Evolutionary conservation across 2,113 vertebrate species (phyloP).

Genomic region (Callospermophilus lateralis): DNA sequence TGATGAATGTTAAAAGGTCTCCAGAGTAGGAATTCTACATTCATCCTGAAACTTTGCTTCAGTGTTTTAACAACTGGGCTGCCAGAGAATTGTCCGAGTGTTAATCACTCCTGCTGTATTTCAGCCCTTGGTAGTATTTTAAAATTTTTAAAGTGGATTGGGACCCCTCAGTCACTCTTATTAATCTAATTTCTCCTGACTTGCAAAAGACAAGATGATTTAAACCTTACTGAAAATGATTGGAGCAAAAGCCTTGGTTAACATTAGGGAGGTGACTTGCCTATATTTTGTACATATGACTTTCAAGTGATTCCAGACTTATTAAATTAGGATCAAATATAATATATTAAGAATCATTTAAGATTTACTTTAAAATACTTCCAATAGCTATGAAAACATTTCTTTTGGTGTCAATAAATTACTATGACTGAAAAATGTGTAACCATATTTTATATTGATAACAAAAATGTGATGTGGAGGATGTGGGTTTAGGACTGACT

Average conservation of each 20-base stretch:
- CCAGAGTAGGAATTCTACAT: not conserved
- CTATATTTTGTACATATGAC: not conserved
- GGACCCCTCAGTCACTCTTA: not conserved
- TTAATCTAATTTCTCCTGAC: slow-evolving; percentile 17
- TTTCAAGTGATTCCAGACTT: not conserved
- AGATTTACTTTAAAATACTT: slow-evolving; percentile 29
- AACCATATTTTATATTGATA: not conserved
- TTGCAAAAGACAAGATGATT: slow-evolving; percentile 15
- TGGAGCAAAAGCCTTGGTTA: slow-evolving; percentile 15
- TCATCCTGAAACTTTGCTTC: not conserved
- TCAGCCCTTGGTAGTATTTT: not conserved
- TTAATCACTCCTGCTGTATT: not conserved
- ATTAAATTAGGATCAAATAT: not conserved
- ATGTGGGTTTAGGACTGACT: not conserved
- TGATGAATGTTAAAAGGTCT: slow-evolving; percentile 8
- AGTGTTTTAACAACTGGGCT: not conserved
- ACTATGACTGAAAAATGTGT: not conserved
- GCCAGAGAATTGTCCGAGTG: not conserved
- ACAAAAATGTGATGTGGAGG: not conserved
- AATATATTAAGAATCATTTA: not conserved
- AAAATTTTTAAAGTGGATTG: not conserved
- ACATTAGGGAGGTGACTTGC: not conserved
- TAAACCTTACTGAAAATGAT: slow-evolving; percentile 27
- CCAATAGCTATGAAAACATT: not conserved
- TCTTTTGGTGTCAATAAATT: not conserved